Conservation (phyloP, 2,113 vertebrate genomes). For the Nyctereutes procyonoides region DNA sequence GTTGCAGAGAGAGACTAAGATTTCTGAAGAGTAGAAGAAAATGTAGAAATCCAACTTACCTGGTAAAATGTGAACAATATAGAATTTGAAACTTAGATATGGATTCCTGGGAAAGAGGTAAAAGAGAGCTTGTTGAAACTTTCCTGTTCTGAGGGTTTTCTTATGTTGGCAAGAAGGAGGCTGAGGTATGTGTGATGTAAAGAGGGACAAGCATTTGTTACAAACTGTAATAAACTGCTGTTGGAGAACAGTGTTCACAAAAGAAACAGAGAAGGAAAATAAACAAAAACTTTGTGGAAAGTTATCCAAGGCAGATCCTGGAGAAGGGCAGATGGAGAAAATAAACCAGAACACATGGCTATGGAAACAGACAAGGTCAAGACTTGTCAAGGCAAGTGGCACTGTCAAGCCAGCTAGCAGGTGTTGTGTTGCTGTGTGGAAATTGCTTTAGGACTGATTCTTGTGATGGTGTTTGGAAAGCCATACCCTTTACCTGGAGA, state of each 20-base stretch:
- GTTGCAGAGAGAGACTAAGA: not conserved
- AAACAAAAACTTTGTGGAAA: not conserved
- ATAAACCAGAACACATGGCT: not conserved
- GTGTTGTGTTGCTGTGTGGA: not conserved
- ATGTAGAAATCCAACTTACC: not conserved
- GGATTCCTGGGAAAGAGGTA: not conserved
- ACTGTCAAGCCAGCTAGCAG: not conserved
- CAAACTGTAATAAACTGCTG: not conserved
- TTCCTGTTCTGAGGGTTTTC: not conserved
- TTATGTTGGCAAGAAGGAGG: not conserved
- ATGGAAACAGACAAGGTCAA: not conserved
- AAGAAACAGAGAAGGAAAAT: not conserved
- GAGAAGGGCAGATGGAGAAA: not conserved
- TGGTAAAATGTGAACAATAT: not conserved
- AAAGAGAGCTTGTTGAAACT: not conserved
- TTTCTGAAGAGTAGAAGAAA: conserved; percentile 26
- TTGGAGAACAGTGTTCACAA: not conserved
- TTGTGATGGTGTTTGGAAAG: not conserved
- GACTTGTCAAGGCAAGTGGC: not conserved
- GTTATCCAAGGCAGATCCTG: not conserved
- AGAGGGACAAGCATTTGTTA: not conserved
- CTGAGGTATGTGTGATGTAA: not conserved
- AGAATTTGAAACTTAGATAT: conserved; percentile 17
- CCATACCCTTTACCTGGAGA: not conserved
- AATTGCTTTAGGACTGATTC: not conserved